Base-by-base conservation (phyloP, 2,113 vertebrate species). In the Zeus faber region DNA sequence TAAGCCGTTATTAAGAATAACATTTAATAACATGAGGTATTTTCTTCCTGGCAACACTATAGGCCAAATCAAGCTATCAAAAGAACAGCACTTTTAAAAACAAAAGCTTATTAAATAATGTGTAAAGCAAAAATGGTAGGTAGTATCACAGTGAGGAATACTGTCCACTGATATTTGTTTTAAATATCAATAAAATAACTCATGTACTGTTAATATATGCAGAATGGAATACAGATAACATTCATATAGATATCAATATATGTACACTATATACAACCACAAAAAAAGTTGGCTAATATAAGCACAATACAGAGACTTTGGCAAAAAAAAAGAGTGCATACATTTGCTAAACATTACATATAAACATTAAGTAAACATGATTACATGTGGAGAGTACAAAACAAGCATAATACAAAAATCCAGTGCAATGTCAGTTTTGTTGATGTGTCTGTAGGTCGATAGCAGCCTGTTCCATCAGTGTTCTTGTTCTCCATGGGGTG, bases 121-220 rank as follows among this genome's bases (percentile, higher is more conserved):
- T 75, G 58, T 71, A 85, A 81, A 87, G 70, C 75, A 81, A 77
- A n/a, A 57, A 83, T 54, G 78, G 72, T 83, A 87, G 84, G 85
- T 89, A 88, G 86, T 80, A 84, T 90, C 89, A 87, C 87, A 88
- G 85, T 81, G 85, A 86, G 70, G 80, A 88, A 87, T 84, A 89
- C 84, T 83, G 81, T 84, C 67, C 75, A 84, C 80, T 81, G 85
- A 85, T 79, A 69, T 81, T 67, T 75, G 14, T 11, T 58, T 58
- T 68, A 85, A 78, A 80, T 76, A 83, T 71, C 76, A 78, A 67
- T 78, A 77, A 74, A 60, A 86, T 77, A 79, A 77, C 54, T 84
- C 39, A 58, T 79, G 60, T 81, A 81, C 72, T 74, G 74, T 85
- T 79, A 84, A 80, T 89, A 88, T 82, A 88, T 87, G 85, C 77